Evolutionary conservation across 2,113 vertebrate genomes (phyloP).

Genomic region (Thermophis baileyi): DNA sequence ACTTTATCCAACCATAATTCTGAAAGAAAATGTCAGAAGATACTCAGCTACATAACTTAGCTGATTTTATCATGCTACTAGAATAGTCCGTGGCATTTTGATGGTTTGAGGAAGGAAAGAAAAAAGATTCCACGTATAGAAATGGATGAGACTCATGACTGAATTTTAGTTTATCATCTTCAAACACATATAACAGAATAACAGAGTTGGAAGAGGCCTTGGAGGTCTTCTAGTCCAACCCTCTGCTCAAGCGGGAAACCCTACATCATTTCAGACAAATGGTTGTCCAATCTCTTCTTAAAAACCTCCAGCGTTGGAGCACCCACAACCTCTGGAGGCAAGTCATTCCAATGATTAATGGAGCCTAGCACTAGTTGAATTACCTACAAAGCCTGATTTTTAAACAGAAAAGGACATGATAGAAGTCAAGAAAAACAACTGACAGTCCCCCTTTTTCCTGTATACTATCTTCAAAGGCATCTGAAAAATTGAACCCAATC

Average conservation of each 20-base stretch:
- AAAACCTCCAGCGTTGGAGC: too few species aligned
- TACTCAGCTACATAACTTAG: neutral
- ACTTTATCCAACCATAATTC: neutral
- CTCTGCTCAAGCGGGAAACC: too few species aligned
- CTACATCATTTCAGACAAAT: too few species aligned
- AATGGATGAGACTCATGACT: neutral
- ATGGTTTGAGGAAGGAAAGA: neutral
- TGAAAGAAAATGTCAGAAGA: neutral
- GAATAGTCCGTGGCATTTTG: neutral
- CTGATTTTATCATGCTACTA: neutral
- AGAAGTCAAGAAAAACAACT: neutral
- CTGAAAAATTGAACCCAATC: neutral
- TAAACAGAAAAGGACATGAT: neutral
- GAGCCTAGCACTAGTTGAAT: neutral
- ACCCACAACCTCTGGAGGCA: too few species aligned
- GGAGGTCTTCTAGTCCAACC: too few species aligned
- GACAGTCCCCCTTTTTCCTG: neutral
- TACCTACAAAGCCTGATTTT: neutral
- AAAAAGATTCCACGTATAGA: neutral
- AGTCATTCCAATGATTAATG: too few species aligned
- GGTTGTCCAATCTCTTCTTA: too few species aligned
- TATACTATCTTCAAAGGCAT: neutral
- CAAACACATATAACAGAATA: neutral
- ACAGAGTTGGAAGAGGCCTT: too few species aligned
- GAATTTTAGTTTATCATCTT: neutral